A percentile compares a stretch with the other conserved stretches of the same genome.
phyloP scores from a whole-genome alignment of 2,888 invertebrate genomes.

The Chorisops tibialis region DNA sequence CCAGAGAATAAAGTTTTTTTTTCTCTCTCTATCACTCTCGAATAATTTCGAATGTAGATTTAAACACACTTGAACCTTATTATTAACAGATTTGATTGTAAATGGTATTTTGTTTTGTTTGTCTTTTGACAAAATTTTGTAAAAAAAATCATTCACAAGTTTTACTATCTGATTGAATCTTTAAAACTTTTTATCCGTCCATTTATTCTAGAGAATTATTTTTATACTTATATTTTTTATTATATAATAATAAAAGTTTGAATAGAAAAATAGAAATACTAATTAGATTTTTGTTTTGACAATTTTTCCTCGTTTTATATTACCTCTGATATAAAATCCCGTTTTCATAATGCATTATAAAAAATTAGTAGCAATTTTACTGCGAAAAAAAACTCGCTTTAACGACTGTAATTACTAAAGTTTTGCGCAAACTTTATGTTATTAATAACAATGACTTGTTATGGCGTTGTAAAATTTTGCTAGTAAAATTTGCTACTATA shows the following conservation, averaged over 20 bases:
- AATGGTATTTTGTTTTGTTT: neutral
- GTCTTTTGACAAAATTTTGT: neutral
- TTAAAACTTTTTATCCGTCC: neutral
- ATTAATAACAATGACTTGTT: too few species aligned
- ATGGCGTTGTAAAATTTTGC: neutral
- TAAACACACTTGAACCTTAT: slow-evolving; percentile 9
- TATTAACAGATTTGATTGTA: neutral
- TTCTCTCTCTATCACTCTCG: neutral
- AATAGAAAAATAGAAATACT: too few species aligned
- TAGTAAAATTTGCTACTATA: neutral
- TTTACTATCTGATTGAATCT: neutral
- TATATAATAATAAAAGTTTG: too few species aligned
- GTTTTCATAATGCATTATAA: too few species aligned
- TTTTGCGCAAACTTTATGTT: neutral
- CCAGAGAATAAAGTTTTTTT: neutral
- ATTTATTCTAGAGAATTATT: neutral
- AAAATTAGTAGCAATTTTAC: too few species aligned
- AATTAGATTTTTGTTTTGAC: too few species aligned
- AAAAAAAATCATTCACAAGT: neutral
- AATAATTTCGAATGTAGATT: slow-evolving; percentile 10
- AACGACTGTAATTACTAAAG: too few species aligned
- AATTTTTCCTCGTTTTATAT: too few species aligned
- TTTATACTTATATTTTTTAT: neutral
- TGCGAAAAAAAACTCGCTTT: too few species aligned
- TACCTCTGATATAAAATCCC: too few species aligned